phyloP scores from a whole-genome alignment of 2,888 invertebrate genomes.

The Thysanoteuthis rhombus region DNA sequence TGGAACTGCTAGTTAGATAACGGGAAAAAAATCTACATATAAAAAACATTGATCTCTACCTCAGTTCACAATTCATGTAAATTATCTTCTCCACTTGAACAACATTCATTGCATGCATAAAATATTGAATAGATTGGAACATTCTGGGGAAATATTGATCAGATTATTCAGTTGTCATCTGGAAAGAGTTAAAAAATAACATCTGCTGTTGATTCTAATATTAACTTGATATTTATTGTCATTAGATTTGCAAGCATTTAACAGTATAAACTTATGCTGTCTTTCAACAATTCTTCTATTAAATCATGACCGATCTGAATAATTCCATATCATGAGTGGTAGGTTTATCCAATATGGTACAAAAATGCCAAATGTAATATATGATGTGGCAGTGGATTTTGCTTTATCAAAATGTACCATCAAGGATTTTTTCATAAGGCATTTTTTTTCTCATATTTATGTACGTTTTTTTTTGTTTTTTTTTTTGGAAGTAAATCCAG shows the following conservation, averaged over 20 bases:
- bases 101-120: not conserved
- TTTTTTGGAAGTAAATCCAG: not conserved
- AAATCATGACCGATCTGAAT: not conserved
- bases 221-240: not conserved
- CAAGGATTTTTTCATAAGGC: not conserved
- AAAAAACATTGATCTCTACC: not conserved
- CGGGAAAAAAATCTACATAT: not conserved
- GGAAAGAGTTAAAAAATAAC: not conserved
- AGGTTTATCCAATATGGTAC: not conserved
- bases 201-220: not conserved
- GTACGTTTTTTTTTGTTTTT: not conserved
- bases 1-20: not conserved
- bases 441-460: not conserved
- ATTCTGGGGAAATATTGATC: not conserved
- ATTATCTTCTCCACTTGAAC: not conserved
- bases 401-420: not conserved
- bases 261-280: not conserved
- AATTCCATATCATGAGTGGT: not conserved
- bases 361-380: not conserved
- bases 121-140: not conserved
- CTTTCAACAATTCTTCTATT: not conserved
- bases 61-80: not conserved
- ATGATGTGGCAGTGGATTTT: not conserved
- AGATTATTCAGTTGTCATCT: not conserved
- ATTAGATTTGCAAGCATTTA: not conserved